Conservation (phyloP, 2,113 vertebrate genomes). For the Salvelinus namaycush region DNA sequence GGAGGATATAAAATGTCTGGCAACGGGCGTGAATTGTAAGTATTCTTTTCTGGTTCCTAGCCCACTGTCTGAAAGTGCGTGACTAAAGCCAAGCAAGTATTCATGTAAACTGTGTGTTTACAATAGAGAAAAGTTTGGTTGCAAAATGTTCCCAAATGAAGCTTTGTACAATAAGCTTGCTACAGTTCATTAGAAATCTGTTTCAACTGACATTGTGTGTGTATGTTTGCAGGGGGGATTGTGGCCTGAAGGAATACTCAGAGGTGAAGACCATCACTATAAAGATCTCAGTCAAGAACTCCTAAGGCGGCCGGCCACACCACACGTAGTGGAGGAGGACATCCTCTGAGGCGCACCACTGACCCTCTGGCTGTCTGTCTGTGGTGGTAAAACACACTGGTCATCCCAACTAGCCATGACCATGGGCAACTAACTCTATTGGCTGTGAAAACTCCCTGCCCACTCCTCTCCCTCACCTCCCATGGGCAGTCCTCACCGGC, state of each 20-base stretch:
- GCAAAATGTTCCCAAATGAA: not conserved
- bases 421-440: conserved; percentile 55
- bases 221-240: conserved; percentile 83
- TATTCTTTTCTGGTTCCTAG: conserved; percentile 50
- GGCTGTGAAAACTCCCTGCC: conserved; percentile 57
- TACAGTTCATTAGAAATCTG: not conserved
- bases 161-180: not conserved
- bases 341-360: conserved; percentile 52
- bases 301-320: conserved; percentile 73
- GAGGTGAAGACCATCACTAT: conserved; percentile 98
- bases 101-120: conserved; percentile 46
- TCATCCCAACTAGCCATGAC: conserved; percentile 46
- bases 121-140: not conserved
- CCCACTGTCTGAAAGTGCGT: conserved; percentile 10
- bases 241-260: conserved; percentile 91
- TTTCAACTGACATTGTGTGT: not conserved
- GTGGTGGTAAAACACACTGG: conserved; percentile 33
- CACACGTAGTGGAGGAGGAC: conserved; percentile 40
- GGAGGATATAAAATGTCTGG: conserved; percentile 99
- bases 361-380: conserved; percentile 31
- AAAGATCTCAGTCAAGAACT: conserved; percentile 93
- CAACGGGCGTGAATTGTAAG: conserved; percentile 99
- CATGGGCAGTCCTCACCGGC: conserved; percentile 36
- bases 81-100: conserved; percentile 37
- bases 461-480: conserved; percentile 9